These are phyloP conservation scores for Zygothrica quintamaculata DNA, from an alignment of 2,888 invertebrate species.

Conservation along the genomic window DNA sequence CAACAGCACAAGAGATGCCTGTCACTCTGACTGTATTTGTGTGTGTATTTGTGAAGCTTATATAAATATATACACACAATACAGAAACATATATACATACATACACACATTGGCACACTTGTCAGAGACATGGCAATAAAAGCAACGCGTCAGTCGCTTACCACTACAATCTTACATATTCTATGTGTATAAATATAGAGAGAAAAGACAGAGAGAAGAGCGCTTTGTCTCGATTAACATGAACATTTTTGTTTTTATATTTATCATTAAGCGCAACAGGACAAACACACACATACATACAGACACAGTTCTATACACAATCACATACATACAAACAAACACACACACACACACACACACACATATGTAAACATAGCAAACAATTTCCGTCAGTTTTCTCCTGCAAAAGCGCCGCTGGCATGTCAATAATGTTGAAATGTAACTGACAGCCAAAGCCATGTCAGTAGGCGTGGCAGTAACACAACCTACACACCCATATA, in stretches of 20 bases:
- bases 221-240: slow-evolving; percentile 80
- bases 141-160: slow-evolving; percentile 25
- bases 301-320: neutral
- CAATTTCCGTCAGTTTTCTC: slow-evolving; percentile 60
- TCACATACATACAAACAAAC: slow-evolving; percentile 19
- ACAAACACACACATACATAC: slow-evolving; percentile 23
- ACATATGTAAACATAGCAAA: slow-evolving; percentile 37
- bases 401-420: slow-evolving; percentile 70
- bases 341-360: neutral
- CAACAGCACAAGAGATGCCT: slow-evolving; percentile 38
- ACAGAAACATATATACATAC: too few species aligned
- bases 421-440: slow-evolving; percentile 79
- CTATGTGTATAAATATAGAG: slow-evolving; percentile 14
- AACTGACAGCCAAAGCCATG: slow-evolving; percentile 47
- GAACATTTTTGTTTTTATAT: slow-evolving; percentile 63
- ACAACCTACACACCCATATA: slow-evolving; percentile 8
- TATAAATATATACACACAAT: slow-evolving; percentile 22
- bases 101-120: slow-evolving; percentile 2
- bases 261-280: slow-evolving; percentile 76
- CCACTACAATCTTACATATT: slow-evolving; percentile 26
- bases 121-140: neutral
- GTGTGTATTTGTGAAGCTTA: slow-evolving; percentile 6
- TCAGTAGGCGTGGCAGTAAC: slow-evolving; percentile 46
- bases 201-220: slow-evolving; percentile 47
- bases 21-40: slow-evolving; percentile 6